Evolutionary conservation across 2,888 invertebrate genomes (phyloP), one percentile per base, ranked within the genome.

Genomic region (Globia sparganii): DNA sequence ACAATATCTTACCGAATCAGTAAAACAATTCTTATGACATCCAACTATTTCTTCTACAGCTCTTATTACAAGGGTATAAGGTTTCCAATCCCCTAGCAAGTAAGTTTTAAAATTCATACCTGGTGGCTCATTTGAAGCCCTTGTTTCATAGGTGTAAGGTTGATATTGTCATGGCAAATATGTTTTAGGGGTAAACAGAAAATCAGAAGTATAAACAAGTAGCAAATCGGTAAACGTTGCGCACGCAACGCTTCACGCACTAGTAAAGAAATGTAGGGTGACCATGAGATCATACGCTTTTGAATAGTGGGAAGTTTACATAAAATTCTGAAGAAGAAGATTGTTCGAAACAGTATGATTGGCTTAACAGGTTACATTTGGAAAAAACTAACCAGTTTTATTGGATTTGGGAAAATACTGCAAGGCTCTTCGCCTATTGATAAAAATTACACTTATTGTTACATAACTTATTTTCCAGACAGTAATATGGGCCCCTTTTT

Each of bases 201-300:
- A n/a, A 66, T 77, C 75, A 81, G 78, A 79, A 85, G 75, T 82
- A 85, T 76, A 81, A 80, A 81, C 79, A 72, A 86, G 80, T 82
- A 84, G 86, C 85, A 80, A 90, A 91, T 90, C 89, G 80, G 87
- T 90, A 85, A 90, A 88, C 86, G 88, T 89, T 87, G 77, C 76
- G 72, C 93, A 94, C 91, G 94, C 93, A 93, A 93, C 68, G 84
- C 89, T 91, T 93, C 92, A 91, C 87, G 94, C 94, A 94, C 94
- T 94, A 93, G 90, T 94, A 93, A 94, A 86, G 87, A 77, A 72
- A 49, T 69, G 65, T 90, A 90, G 86, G 82, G 89, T 91, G 85
- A 83, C 92, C 83, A 91, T 4, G 6, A 9, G 21, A 3, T 67
- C 0, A 15, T 2, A 64, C 3, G n/a, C 8, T 61, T 21, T 13